Conservation (phyloP, 2,888 invertebrate genomes). For the Chelonus formosanus region DNA sequence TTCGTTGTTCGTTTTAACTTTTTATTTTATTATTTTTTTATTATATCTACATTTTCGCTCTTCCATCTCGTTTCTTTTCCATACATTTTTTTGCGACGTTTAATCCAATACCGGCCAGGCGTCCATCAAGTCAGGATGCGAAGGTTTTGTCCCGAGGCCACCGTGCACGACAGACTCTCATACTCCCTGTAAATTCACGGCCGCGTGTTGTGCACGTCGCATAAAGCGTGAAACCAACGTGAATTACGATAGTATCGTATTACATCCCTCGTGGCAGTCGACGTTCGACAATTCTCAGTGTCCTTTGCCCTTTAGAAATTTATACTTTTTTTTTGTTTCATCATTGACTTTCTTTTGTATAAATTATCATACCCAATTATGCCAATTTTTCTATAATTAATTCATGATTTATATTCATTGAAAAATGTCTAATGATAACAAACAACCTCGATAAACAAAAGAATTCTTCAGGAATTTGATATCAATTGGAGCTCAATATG, state of each 20-base stretch:
- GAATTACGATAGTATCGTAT: slow-evolving; percentile 65
- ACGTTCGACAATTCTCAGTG: slow-evolving; percentile 59
- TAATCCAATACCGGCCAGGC: slow-evolving; percentile 61
- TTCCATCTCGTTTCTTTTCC: slow-evolving; percentile 28
- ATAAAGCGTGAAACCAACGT: slow-evolving; percentile 64
- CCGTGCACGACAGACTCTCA: slow-evolving; percentile 36
- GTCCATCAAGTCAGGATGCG: slow-evolving; percentile 60
- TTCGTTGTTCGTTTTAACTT: slow-evolving; percentile 18
- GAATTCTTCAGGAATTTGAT: no score
- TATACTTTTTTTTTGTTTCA: slow-evolving; percentile 54
- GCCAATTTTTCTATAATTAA: slow-evolving; percentile 4
- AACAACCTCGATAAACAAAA: no score
- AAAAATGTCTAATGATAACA: no score
- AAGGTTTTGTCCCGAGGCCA: slow-evolving; percentile 59
- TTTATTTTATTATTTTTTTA: slow-evolving; percentile 30
- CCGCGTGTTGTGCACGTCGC: slow-evolving; percentile 60
- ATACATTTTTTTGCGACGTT: slow-evolving; percentile 47
- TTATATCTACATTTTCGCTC: slow-evolving; percentile 23
- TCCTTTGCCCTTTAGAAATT: slow-evolving; percentile 59
- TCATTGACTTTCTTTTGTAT: slow-evolving; percentile 51
- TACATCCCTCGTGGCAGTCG: slow-evolving; percentile 52
- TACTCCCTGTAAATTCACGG: slow-evolving; percentile 62
- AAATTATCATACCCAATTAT: slow-evolving; percentile 39
- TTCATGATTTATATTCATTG: not conserved
- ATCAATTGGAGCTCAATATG: no score